These are phyloP conservation scores for Xestia rhomboidea DNA, from an alignment of 2,888 invertebrate species.

Conservation along the genomic window DNA sequence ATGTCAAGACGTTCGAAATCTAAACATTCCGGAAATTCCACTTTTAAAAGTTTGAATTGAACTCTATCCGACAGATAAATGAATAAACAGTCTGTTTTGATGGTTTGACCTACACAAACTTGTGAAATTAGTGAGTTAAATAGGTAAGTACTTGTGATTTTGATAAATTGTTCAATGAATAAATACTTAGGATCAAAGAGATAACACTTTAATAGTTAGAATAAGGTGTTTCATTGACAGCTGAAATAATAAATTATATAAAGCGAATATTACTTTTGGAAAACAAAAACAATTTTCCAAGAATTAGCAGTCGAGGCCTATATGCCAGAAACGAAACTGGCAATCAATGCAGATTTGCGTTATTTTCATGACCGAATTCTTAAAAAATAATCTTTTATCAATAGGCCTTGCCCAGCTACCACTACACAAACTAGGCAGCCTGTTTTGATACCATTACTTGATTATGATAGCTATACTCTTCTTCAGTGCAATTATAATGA, in stretches of 20 bases:
- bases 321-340: background rate
- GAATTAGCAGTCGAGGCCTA: background rate
- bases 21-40: slow-evolving; percentile 73
- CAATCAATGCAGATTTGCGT: background rate
- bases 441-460: background rate
- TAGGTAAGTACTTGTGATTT: background rate
- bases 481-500: background rate
- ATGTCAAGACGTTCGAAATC: slow-evolving; percentile 66
- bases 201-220: background rate
- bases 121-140: background rate
- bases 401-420: background rate
- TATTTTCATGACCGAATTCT: slow-evolving; percentile 9
- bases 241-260: background rate
- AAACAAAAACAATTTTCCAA: background rate
- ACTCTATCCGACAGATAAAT: slow-evolving; percentile 15
- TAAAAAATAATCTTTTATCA: background rate
- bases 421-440: background rate
- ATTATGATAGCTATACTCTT: background rate
- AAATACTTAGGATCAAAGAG: background rate
- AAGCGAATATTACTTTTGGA: background rate
- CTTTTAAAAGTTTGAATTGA: slow-evolving; percentile 48
- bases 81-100: background rate
- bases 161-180: background rate
- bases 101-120: background rate
- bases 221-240: background rate